These are phyloP conservation scores for Procambarus clarkii DNA, from an alignment of 1,140 invertebrate species.

Conservation along the genomic window DNA sequence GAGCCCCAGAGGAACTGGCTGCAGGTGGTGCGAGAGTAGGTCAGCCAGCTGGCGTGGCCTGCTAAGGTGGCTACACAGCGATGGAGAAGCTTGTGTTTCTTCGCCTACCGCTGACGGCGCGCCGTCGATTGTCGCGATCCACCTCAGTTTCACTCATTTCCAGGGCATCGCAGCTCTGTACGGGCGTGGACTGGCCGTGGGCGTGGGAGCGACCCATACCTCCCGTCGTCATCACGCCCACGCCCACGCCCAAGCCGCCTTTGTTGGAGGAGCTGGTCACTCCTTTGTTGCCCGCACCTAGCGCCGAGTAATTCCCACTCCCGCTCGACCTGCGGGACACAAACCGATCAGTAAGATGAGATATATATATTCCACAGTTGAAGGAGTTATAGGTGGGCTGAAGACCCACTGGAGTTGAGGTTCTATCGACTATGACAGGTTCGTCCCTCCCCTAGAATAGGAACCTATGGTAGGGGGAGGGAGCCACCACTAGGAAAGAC, in stretches of 20 bases:
- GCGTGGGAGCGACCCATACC: constrained; percentile 56
- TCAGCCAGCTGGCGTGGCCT: not conserved
- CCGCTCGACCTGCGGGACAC: constrained; percentile 60
- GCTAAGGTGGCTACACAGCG: constrained; percentile 34
- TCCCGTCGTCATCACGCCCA: constrained; percentile 62
- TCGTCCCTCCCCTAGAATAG: too few species aligned
- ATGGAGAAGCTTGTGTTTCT: constrained; percentile 67
- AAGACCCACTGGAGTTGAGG: too few species aligned
- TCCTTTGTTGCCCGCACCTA: constrained; percentile 52
- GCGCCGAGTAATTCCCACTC: constrained; percentile 60
- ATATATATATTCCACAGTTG: too few species aligned
- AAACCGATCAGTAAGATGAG: too few species aligned
- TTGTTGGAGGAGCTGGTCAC: constrained; percentile 54
- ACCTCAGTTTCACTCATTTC: constrained; percentile 70
- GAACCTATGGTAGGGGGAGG: too few species aligned
- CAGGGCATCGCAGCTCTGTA: constrained; percentile 48
- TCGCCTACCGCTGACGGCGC: constrained; percentile 38
- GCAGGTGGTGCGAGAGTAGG: not conserved
- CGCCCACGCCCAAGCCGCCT: constrained; percentile 42
- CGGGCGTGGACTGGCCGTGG: constrained; percentile 62
- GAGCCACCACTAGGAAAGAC: too few species aligned
- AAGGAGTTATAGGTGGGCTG: too few species aligned
- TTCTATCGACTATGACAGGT: too few species aligned
- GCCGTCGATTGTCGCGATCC: constrained; percentile 54
- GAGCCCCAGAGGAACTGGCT: not conserved